A percentile compares a stretch with the other conserved stretches of the same genome.
These are phyloP conservation scores for Bruchidius siliquastri DNA, from an alignment of 2,888 invertebrate genomes.

Conservation along the genomic window DNA sequence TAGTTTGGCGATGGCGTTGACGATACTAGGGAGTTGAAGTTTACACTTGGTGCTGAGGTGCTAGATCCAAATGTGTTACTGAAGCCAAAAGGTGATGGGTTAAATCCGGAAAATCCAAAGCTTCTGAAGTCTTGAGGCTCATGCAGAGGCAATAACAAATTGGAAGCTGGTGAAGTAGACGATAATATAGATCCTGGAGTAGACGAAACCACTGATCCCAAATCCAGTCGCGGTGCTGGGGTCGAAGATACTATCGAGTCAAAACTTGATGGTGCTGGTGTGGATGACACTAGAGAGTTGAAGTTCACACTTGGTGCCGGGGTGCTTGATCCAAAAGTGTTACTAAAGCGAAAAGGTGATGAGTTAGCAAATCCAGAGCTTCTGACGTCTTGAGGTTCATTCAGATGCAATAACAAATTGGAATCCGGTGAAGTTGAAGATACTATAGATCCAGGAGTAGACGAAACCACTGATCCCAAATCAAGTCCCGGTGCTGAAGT, in stretches of 20 bases:
- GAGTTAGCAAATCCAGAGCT: constrained; percentile 4
- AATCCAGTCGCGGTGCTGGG: background rate
- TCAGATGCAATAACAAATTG: background rate
- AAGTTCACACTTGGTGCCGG: constrained; percentile 7
- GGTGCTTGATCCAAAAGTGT: constrained; percentile 3
- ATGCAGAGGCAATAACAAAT: background rate
- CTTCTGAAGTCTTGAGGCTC: background rate
- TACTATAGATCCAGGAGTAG: constrained; percentile 8
- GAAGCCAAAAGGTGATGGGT: background rate
- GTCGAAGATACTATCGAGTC: background rate
- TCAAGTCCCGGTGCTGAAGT: background rate
- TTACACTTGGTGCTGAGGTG: constrained; percentile 10
- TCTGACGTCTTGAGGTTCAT: background rate
- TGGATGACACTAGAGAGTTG: constrained; percentile 7
- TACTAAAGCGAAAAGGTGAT: background rate
- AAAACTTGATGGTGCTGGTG: constrained; percentile 3
- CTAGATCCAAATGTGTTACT: background rate
- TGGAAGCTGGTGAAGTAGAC: constrained; percentile 5
- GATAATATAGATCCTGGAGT: constrained; percentile 8
- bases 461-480: background rate
- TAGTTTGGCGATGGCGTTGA: constrained; percentile 9
- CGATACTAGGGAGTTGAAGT: constrained; percentile 5
- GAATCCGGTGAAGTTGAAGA: constrained; percentile 5
- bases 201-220: constrained; percentile 1
- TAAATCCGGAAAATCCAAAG: constrained; percentile 5